Evolutionary conservation across 2,888 invertebrate genomes (phyloP).

Genomic region (Achlya flavicornis): DNA sequence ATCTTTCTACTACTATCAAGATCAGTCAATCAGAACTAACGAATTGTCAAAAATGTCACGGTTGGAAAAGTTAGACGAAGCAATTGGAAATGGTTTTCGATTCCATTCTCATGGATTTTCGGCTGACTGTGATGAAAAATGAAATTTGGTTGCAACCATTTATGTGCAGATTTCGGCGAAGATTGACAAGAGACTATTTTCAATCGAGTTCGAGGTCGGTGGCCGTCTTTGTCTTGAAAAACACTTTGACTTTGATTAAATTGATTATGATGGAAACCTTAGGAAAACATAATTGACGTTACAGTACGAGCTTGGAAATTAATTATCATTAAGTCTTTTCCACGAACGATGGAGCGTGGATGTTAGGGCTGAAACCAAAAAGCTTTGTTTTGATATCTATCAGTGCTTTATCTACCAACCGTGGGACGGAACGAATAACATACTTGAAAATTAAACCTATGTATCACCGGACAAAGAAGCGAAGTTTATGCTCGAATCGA

Average conservation of each 20-base stretch:
- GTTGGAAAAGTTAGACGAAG: too few relatives aligned
- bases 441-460: too few relatives aligned
- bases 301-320: not conserved
- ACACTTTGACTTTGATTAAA: not conserved
- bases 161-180: not conserved
- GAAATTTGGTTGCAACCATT: not conserved
- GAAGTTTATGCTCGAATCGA: too few relatives aligned
- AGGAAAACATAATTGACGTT: not conserved
- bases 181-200: not conserved
- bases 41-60: too few relatives aligned
- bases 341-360: not conserved
- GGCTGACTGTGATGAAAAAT: not conserved
- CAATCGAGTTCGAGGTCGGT: not conserved
- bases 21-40: too few relatives aligned
- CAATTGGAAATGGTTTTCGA: conserved; percentile 1
- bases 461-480: too few relatives aligned
- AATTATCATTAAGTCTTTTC: too few relatives aligned
- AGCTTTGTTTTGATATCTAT: too few relatives aligned
- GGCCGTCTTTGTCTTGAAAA: not conserved
- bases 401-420: too few relatives aligned
- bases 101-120: not conserved
- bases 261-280: not conserved
- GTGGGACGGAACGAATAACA: too few relatives aligned
- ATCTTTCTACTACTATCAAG: too few relatives aligned
- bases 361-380: too few relatives aligned